Percentiles rank a stretch among this genome's conserved stretches.
Conservation (phyloP, 1,140 invertebrate genomes). For the Anastatus disparis region DNA sequence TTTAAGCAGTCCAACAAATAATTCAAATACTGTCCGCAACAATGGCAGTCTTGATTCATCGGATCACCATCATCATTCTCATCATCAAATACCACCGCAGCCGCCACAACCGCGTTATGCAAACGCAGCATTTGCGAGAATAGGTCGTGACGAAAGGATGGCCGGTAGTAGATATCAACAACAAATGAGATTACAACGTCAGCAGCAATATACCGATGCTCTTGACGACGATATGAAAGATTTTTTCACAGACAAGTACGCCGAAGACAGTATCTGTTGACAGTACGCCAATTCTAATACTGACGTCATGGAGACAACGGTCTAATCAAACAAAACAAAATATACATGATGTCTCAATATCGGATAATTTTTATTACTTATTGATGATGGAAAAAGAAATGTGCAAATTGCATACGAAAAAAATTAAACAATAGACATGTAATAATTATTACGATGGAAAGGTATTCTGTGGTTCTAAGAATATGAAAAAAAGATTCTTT, state of each 20-base stretch:
- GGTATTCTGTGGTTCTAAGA: too few relatives aligned
- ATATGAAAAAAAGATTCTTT: too few relatives aligned
- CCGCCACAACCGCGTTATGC: constrained; percentile 33
- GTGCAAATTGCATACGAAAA: too few relatives aligned
- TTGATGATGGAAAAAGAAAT: too few relatives aligned
- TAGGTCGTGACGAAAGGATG: constrained; percentile 27
- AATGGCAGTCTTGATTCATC: constrained; percentile 7
- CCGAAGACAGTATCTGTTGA: constrained; percentile 80
- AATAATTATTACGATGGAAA: too few relatives aligned
- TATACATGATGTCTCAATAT: too few relatives aligned
- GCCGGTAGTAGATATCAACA: background rate
- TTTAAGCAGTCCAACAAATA: constrained; percentile 21
- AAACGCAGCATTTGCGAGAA: constrained; percentile 21
- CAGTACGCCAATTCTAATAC: constrained; percentile 70
- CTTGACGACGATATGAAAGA: constrained; percentile 50
- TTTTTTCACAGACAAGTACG: constrained; percentile 14
- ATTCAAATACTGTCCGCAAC: constrained; percentile 2
- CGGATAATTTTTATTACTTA: too few relatives aligned
- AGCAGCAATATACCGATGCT: constrained; percentile 64
- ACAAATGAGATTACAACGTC: constrained; percentile 52
- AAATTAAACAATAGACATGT: too few relatives aligned
- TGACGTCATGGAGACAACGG: constrained; percentile 71
- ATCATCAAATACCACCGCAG: background rate
- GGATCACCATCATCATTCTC: background rate
- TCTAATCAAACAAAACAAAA: too few relatives aligned